These are phyloP conservation scores for Lithophane leautieri DNA, from an alignment of 2,888 invertebrate species.

Conservation along the genomic window DNA sequence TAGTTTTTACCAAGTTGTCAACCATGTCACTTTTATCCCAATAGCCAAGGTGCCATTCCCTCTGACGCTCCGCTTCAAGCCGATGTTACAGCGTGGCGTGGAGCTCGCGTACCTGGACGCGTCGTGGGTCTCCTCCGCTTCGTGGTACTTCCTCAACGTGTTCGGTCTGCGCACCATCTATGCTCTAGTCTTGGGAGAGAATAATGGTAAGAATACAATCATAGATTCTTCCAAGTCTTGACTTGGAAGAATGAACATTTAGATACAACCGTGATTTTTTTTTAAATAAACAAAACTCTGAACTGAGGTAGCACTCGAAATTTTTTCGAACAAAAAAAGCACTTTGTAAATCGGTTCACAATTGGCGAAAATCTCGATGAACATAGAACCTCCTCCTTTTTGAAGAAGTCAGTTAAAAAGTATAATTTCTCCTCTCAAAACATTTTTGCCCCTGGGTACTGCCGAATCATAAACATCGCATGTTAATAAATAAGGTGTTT, in stretches of 20 bases:
- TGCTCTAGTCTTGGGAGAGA: constrained; percentile 98
- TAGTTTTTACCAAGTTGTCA: neutral
- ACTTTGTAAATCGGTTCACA: too few relatives aligned
- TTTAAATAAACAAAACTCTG: too few relatives aligned
- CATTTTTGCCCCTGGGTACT: too few relatives aligned
- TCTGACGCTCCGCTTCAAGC: constrained; percentile 98
- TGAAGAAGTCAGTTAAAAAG: too few relatives aligned
- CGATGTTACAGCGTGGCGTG: constrained; percentile 99
- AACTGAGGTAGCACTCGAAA: too few relatives aligned
- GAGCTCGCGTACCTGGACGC: constrained; percentile 98
- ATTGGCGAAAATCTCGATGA: too few relatives aligned
- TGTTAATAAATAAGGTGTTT: neutral
- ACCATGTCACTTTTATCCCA: neutral
- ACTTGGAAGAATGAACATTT: too few relatives aligned
- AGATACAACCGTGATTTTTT: too few relatives aligned
- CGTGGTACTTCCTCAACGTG: constrained; percentile 99
- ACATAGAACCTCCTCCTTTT: too few relatives aligned
- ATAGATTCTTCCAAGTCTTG: too few relatives aligned
- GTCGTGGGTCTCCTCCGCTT: constrained; percentile 99
- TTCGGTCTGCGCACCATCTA: constrained; percentile 99
- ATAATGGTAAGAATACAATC: constrained; percentile 92
- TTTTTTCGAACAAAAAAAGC: too few relatives aligned
- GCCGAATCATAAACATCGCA: too few relatives aligned
- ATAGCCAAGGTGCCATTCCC: constrained; percentile 99
- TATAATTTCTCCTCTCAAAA: neutral